Percentiles rank a stretch among this genome's conserved stretches.
These are phyloP conservation scores for Gila robusta DNA, from an alignment of 2,797 vertebrate species.

Conservation along the genomic window DNA sequence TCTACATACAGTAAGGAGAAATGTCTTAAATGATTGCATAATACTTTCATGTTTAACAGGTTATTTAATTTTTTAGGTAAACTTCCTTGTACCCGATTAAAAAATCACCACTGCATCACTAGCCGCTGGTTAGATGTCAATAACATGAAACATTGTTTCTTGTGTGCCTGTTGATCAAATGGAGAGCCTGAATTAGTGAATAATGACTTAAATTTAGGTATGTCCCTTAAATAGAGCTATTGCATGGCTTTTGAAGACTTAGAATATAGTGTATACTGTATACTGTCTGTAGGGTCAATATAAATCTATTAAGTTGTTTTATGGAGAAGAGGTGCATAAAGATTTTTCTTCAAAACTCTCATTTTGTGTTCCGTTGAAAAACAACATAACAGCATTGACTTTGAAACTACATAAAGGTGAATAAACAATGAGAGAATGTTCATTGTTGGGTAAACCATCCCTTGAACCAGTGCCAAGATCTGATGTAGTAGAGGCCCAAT, in stretches of 20 bases:
- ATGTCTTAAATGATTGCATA: background rate
- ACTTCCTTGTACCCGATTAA: background rate
- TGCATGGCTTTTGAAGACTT: background rate
- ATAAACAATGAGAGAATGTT: background rate
- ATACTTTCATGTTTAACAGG: background rate
- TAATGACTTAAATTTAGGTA: background rate
- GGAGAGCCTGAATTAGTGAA: background rate
- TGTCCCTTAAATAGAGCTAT: background rate
- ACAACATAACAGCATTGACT: background rate
- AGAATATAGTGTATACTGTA: background rate
- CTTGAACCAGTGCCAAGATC: constrained; percentile 19
- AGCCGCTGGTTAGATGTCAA: background rate
- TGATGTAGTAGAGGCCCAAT: constrained; percentile 1
- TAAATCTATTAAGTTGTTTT: background rate
- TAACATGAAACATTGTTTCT: background rate
- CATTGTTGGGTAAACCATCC: background rate
- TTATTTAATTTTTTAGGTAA: background rate
- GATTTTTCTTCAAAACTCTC: background rate
- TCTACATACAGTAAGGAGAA: background rate
- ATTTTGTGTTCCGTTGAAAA: background rate
- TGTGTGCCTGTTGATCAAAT: background rate
- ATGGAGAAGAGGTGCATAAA: background rate
- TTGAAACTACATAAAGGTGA: background rate
- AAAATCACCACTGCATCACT: background rate
- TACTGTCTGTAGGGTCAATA: background rate